Evolutionary conservation across 2,113 vertebrate genomes (phyloP).

Genomic region (Tauraco erythrolophus): DNA sequence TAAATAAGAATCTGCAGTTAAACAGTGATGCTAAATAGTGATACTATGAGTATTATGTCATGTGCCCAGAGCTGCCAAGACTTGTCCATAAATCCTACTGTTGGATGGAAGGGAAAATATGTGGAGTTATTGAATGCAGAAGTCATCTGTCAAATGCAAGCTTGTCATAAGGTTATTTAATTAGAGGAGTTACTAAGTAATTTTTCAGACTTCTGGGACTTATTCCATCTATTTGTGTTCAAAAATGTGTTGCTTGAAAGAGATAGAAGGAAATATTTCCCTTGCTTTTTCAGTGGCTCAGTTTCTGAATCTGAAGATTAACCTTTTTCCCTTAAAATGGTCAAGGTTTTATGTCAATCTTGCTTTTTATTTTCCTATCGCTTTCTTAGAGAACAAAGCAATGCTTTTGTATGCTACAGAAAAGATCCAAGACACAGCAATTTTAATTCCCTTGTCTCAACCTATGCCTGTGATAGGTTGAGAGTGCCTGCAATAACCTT

Average conservation of each 20-base stretch:
- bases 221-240: background rate
- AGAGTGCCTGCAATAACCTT: background rate
- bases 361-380: rapidly evolving
- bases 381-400: background rate
- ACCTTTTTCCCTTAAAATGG: background rate
- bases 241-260: background rate
- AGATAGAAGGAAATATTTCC: background rate
- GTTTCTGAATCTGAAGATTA: background rate
- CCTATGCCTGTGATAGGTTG: background rate
- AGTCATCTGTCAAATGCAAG: background rate
- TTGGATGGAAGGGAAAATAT: background rate
- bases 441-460: background rate
- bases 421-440: background rate
- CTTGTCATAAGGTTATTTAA: background rate
- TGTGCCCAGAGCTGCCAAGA: background rate
- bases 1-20: background rate
- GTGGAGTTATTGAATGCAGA: background rate
- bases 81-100: background rate
- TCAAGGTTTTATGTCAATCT: background rate
- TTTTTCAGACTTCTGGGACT: background rate
- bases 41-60: background rate
- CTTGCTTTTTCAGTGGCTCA: background rate
- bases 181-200: background rate
- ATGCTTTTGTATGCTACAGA: background rate
- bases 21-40: background rate